Evolutionary conservation across 2,888 invertebrate species (phyloP), one percentile per base, ranked within the genome.

Genomic region (Drosophila anomalipes): DNA sequence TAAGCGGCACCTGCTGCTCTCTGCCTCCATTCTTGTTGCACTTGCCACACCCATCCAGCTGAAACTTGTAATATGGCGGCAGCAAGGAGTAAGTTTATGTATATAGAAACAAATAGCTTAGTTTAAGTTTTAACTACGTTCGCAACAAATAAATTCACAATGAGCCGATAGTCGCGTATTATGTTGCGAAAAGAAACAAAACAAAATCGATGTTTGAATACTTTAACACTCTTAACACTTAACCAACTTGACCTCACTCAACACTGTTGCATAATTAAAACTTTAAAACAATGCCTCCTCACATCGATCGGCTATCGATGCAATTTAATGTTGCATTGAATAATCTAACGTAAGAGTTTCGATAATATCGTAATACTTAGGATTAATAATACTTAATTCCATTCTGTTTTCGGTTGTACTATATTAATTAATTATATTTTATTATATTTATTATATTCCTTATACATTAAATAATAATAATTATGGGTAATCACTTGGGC

Each of bases 91-190:
- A 52, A 56, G 37, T 53, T 39, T 64, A 6, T 26, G 65, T 35
- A 58, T 35, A 58, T 49, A 44, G 47, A 74, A 81, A 87, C 74
- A 83, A 78, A 87, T 83, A 71, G 77, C 76, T 71, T 70, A 64
- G 83, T 82, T 88, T 86, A 77, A 77, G 75, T 79, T 78, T 81
- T 79, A 83, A 77, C 83, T 74, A 74, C 71, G 73, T 74, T 73
- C 65, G 62, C 68, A 58, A 76, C 71, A 79, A 79, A 85, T 86
- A 89, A 89, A 89, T 90, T 79, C 79, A 69, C 73, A 75, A 41
- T 57, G 32, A 51, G 51, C 53, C 58, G 64, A 49, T 33, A 49
- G 44, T 22, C 28, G 39, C 12, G 22, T 9, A 32, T n/a, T n/a
- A 30, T 32, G 19, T 30, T 52, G 22, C n/a, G 22, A 26, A 35